These are phyloP conservation scores for Chelidonichthys spinosus DNA, from an alignment of 2,797 vertebrate genomes.

Conservation along the genomic window DNA sequence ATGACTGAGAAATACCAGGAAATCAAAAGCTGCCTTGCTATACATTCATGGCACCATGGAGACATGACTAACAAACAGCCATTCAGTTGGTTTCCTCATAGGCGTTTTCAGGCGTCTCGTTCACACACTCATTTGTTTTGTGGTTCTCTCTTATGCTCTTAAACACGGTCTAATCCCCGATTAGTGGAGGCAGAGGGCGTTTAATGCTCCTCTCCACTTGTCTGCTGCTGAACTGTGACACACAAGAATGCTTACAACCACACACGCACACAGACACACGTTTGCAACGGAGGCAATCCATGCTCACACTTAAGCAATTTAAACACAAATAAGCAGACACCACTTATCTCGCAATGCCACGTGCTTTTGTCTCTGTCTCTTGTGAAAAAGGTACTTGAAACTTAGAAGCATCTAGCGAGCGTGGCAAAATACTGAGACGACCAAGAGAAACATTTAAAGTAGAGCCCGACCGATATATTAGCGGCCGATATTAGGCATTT, in stretches of 20 bases:
- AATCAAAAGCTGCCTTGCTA: constrained; percentile 43
- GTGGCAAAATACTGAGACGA: constrained; percentile 45
- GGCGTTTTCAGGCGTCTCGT: constrained; percentile 58
- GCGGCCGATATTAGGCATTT: too few species aligned
- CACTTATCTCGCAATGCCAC: constrained; percentile 9
- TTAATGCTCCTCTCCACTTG: constrained; percentile 73
- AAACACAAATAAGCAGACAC: constrained; percentile 21
- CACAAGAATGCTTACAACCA: constrained; percentile 55
- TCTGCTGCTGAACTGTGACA: constrained; percentile 74
- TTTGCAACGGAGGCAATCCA: constrained; percentile 20
- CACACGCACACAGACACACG: constrained; percentile 21
- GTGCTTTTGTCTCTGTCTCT: constrained; percentile 12
- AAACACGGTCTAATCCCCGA: constrained; percentile 80
- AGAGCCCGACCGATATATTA: too few species aligned
- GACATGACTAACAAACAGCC: constrained; percentile 45
- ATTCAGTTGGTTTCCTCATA: constrained; percentile 55
- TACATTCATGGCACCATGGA: constrained; percentile 19
- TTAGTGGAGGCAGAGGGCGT: constrained; percentile 72
- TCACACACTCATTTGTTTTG: constrained; percentile 71
- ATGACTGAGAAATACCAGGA: constrained; percentile 31
- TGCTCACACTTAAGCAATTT: constrained; percentile 11
- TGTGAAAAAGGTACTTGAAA: constrained; percentile 48
- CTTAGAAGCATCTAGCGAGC: constrained; percentile 47
- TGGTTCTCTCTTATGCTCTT: constrained; percentile 75
- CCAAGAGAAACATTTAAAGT: constrained; percentile 9